These are phyloP conservation scores for Mus spretus DNA, from an alignment of 2,797 vertebrate species.

Conservation along the genomic window DNA sequence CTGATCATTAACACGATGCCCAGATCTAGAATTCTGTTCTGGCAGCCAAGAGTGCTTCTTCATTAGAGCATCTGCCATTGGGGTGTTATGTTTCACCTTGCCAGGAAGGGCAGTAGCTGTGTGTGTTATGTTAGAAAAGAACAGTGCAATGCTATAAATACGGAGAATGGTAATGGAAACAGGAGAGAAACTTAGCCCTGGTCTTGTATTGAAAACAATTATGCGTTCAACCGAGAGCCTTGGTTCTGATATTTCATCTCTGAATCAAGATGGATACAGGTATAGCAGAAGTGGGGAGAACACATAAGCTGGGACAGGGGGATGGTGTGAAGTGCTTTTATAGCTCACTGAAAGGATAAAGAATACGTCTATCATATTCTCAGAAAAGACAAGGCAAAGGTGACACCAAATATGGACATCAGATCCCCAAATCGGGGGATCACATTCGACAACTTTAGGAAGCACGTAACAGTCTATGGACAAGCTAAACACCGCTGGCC, in stretches of 20 bases:
- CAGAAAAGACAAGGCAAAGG: conserved; percentile 23
- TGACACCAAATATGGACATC: not conserved
- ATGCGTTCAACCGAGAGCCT: not conserved
- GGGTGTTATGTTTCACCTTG: not conserved
- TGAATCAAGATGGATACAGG: conserved; percentile 1
- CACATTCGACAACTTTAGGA: not conserved
- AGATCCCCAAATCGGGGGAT: not conserved
- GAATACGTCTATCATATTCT: not conserved
- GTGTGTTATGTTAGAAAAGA: not conserved
- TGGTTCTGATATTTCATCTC: not conserved
- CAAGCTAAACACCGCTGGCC: not conserved
- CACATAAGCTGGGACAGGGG: not conserved
- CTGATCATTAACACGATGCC: not conserved
- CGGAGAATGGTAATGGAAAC: conserved; percentile 7
- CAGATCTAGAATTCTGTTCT: not conserved
- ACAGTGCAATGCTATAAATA: not conserved
- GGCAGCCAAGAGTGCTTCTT: not conserved
- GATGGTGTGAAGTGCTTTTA: not conserved
- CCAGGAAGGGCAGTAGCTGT: not conserved
- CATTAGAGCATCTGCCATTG: not conserved
- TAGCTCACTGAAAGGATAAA: conserved; percentile 11
- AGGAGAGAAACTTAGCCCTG: not conserved
- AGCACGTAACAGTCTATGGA: not conserved
- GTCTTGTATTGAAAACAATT: conserved; percentile 3
- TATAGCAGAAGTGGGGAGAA: not conserved